Base-by-base conservation (phyloP, 2,888 invertebrate genomes). In the Hoplodrina ambigua region DNA sequence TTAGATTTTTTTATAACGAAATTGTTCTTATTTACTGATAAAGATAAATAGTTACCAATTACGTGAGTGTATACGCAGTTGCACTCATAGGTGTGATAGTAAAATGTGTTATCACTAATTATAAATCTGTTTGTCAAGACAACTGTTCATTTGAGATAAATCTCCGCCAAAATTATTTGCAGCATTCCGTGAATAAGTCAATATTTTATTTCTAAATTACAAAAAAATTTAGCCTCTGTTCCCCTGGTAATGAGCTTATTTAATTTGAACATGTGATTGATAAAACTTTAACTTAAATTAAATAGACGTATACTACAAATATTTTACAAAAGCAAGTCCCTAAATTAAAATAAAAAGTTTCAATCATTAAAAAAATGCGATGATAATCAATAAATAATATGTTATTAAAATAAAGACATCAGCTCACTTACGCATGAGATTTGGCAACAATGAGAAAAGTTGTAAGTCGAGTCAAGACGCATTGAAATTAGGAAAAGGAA, bases 1-100 rank as follows among this genome's bases (percentile, higher is more conserved):
- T 49, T 30, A 13, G 58, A 46, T 30, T 56, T 77, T 37, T 49
- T 52, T 13, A 20, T 66, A 46, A 25, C 11, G 55, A 52, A 64
- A 37, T 37, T 46, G 20, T 60, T 61, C 0, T 79, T 52, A 30
- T 60, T 58, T 41, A 3, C 41, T 41, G 41, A 41, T 41, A 41
- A 41, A 41, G 41, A 41, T 41, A 41, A 41, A 41, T 41, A 13
- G 11, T 11, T 41, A 41, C 11, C 41, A 41, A 41, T 13, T 13
- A 41, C 2, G 13, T 50, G 20, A 30, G 15, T 11, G 6, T 13
- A 2, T n/a, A n/a, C 0, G 19, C 7, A 25, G 37, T 0, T 8
- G 11, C 4, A 10, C 6, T 13, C 0, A 11, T 3, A 10, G 19
- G 8, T 25, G 20, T 46, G 13, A 65, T 46, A 33, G 46, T 11